Evolutionary conservation across 2,113 vertebrate genomes (phyloP), one percentile per base, ranked within the genome.

Genomic region (Globicephala melas): DNA sequence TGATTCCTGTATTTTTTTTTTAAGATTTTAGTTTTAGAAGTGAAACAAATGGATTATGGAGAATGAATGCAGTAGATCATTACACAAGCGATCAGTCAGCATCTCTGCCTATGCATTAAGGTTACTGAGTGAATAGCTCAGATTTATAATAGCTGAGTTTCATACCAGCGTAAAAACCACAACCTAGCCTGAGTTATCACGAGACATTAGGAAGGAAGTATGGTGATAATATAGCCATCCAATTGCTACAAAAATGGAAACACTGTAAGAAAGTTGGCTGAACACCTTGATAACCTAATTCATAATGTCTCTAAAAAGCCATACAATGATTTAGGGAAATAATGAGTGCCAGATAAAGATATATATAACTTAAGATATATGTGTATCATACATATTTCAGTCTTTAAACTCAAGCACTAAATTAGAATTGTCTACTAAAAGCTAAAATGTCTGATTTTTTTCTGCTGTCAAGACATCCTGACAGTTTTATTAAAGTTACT

Each of bases 91-190:
- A 96, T 95, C 95, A 97, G 94, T 97, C 96, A 98, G 96, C 96
- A 98, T 96, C 89, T 97, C 93, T 96, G 93, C 82, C 67, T 97
- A 58, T 0, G 0, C 68, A 25, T 97, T 97, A 96, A 97, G 85
- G 89, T 92, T 98, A 91, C 96, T 63, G 93, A 93, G 38, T 91
- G 87, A 97, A 91, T 31, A 90, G 50, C 68, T 97, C 93, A 96
- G 96, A 97, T 97, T 98, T 98, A 96, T 98, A 97, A 93, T 71
- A 95, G 82, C 73, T 93, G 85, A 95, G 96, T 97, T 97, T 95
- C 86, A 91, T 97, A 93, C 85, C 94, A 97, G 74, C 9, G 1
- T 93, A 96, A 95, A 97, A 98, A 80, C 85, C 68, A 95, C 94
- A 96, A 93, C 81, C 91, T 95, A 97, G 77, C 25, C 85, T 97